Evolutionary conservation across 2,113 vertebrate genomes (phyloP), one percentile per base, ranked within the genome.

Genomic region (Falco punctatus): DNA sequence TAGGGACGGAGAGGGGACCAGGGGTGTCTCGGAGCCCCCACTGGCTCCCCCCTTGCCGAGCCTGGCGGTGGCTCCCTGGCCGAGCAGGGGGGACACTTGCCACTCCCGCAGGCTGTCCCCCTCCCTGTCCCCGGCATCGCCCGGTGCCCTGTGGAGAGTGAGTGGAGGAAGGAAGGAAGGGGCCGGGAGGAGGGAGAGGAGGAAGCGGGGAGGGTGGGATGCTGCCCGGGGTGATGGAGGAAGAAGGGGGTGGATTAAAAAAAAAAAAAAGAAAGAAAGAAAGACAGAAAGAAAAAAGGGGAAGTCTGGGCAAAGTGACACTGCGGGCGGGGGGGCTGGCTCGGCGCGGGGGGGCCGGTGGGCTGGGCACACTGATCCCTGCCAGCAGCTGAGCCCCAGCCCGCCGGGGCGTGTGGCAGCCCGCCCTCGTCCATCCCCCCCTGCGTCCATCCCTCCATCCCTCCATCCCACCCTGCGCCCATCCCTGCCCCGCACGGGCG

Each of bases 81-180:
- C 3, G 18, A 70, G 85, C 55, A 12, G 62, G 44, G 66, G 83
- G n/a, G 65, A 48, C 64, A 17, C 20, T 32, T 13, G 9, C 62
- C 1, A 6, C 72, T 42, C 28, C 78, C 64, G 6, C 28, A 8
- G 67, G 20, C 49, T 83, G 81, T 87, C 19, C 26, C 55, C 79
- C 81, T 70, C 55, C 49, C 59, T 32, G 49, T 92, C 71, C 91
- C 81, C 48, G 2, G 58, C 78, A 80, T 71, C 6, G 15, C 52
- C 19, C 11, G 5, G 52, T 77, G 90, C 92, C 86, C 77, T 55
- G 83, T 3, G 77, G 77, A 59, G 80, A 66, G 42, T 4, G 7
- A 42, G 44, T 2, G 7, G 57, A 95, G 94, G 90, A 92, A 96
- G 95, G 93, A 94, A 96, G 93, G 93, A 94, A 96, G 94, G 71